Conservation (phyloP, 2,797 vertebrate genomes). For the Toxotes lorentzi region DNA sequence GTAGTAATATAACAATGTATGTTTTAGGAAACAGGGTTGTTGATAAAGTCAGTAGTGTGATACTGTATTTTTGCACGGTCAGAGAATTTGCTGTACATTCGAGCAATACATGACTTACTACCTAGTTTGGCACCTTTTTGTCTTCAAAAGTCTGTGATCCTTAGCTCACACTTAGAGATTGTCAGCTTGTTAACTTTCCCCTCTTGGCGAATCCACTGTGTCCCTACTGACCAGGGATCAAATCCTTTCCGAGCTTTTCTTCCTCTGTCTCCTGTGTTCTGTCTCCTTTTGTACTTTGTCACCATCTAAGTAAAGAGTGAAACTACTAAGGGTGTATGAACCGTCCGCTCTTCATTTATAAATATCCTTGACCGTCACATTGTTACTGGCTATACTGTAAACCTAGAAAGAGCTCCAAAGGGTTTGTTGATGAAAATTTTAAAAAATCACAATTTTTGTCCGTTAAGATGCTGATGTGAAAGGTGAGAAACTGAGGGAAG, state of each 20-base stretch:
- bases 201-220: slow-evolving; percentile 24
- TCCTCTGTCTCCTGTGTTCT: slow-evolving; percentile 24
- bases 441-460: slow-evolving; percentile 19
- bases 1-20: no score
- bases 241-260: slow-evolving; percentile 52
- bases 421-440: slow-evolving; percentile 26
- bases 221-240: slow-evolving; percentile 59
- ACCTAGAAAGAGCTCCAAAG: slow-evolving; percentile 24
- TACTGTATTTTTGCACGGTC: neutral
- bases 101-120: neutral
- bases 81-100: neutral
- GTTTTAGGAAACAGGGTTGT: no score
- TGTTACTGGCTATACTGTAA: slow-evolving; percentile 57
- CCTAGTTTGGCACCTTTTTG: neutral
- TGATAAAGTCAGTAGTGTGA: no score
- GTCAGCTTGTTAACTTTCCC: slow-evolving; percentile 60
- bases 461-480: slow-evolving; percentile 16
- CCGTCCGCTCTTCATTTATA: slow-evolving; percentile 41
- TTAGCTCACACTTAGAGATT: slow-evolving; percentile 39
- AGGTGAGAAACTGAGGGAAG: slow-evolving; percentile 14
- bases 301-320: slow-evolving; percentile 36
- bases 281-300: slow-evolving; percentile 50
- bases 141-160: slow-evolving; percentile 21
- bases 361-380: slow-evolving; percentile 69
- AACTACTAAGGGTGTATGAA: slow-evolving; percentile 45